Conservation (phyloP, 2,888 invertebrate species). For the Prionchulus punctatus region DNA sequence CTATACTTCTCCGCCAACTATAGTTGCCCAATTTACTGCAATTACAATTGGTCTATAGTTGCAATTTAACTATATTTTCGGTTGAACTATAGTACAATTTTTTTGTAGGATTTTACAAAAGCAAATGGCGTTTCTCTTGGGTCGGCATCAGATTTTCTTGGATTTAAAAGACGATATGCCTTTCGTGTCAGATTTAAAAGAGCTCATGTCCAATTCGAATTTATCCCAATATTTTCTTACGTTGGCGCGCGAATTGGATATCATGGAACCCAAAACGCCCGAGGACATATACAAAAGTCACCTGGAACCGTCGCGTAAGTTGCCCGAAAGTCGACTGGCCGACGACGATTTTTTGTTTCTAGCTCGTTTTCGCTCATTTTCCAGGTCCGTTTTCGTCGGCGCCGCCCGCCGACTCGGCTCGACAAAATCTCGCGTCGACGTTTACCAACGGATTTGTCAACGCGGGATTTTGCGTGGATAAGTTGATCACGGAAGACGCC, state of each 20-base stretch:
- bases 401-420: conserved; percentile 81
- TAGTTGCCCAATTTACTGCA: too few relatives aligned
- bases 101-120: conserved; percentile 66
- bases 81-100: too few relatives aligned
- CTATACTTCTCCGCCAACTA: too few relatives aligned
- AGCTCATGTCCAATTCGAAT: conserved; percentile 82
- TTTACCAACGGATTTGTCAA: conserved; percentile 99
- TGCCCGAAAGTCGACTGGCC: too few relatives aligned
- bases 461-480: conserved; percentile 89
- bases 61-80: too few relatives aligned
- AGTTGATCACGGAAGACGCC: conserved; percentile 59
- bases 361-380: too few relatives aligned
- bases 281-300: conserved; percentile 98
- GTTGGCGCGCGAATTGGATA: conserved; percentile 86
- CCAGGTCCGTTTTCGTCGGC: too few relatives aligned
- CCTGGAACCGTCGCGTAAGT: conserved; percentile 55
- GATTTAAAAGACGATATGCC: conserved; percentile 37
- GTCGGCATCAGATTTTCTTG: conserved; percentile 71
- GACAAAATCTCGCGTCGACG: conserved; percentile 87
- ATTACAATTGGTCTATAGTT: too few relatives aligned
- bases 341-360: neutral
- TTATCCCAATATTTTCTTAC: conserved; percentile 80
- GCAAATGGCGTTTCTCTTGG: conserved; percentile 88
- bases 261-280: conserved; percentile 95
- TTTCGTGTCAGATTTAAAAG: conserved; percentile 52